Percentiles rank a stretch among this genome's conserved stretches.
Evolutionary conservation across 1,140 invertebrate species (phyloP).

Genomic region (Heliconius eleuchia): DNA sequence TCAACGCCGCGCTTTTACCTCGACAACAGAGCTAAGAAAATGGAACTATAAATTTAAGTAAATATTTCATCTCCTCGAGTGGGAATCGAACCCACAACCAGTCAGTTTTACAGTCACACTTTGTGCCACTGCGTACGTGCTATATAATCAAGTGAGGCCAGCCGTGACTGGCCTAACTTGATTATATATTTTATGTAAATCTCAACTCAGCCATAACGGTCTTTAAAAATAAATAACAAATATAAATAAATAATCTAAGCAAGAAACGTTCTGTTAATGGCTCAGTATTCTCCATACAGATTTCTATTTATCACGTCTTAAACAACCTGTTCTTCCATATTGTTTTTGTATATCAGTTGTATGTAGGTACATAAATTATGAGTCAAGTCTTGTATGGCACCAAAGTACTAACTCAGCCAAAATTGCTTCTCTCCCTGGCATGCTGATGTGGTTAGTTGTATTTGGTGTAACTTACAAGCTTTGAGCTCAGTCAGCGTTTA

Average conservation of each 20-base stretch:
- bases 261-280: conserved; percentile 1
- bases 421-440: conserved; percentile 42
- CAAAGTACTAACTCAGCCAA: conserved; percentile 39
- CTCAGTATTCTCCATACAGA: neutral
- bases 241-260: neutral
- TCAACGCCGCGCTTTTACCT: too few species aligned
- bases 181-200: too few species aligned
- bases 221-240: too few species aligned
- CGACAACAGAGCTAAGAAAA: too few species aligned
- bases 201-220: too few species aligned
- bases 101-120: too few species aligned
- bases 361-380: conserved; percentile 1
- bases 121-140: too few species aligned
- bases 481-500: neutral
- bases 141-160: too few species aligned
- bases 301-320: neutral
- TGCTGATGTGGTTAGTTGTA: conserved; percentile 38
- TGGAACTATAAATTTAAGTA: too few species aligned
- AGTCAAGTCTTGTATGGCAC: conserved; percentile 24
- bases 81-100: too few species aligned
- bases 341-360: conserved; percentile 16
- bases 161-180: too few species aligned
- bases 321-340: neutral
- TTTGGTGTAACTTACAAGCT: conserved; percentile 29
- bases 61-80: too few species aligned